These are phyloP conservation scores for Menura novaehollandiae DNA, from an alignment of 2,113 vertebrate species.

Conservation along the genomic window DNA sequence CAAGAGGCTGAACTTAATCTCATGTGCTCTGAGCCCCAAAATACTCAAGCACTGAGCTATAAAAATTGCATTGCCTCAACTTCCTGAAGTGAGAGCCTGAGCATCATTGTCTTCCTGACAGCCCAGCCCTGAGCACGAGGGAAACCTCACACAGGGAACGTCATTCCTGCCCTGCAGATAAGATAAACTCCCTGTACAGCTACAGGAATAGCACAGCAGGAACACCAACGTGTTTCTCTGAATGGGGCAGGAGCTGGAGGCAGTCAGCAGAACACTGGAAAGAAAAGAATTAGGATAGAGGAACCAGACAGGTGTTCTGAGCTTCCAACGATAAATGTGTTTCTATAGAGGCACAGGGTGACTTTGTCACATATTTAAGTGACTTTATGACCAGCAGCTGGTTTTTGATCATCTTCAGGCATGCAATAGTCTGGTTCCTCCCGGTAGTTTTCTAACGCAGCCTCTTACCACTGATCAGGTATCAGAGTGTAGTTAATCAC, in stretches of 20 bases:
- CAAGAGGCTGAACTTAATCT: background rate
- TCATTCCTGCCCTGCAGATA: background rate
- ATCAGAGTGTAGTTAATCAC: background rate
- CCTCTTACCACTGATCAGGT: background rate
- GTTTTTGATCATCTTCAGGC: background rate
- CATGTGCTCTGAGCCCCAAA: background rate
- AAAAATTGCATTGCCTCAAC: fast-evolving
- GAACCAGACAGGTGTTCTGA: background rate
- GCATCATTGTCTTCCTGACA: background rate
- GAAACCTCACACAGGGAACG: background rate
- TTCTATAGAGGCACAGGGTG: background rate
- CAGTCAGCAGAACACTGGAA: background rate
- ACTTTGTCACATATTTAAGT: background rate
- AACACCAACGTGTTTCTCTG: background rate
- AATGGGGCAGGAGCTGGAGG: background rate
- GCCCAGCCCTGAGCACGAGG: background rate
- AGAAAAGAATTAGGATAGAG: background rate
- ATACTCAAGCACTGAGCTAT: background rate
- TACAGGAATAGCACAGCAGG: background rate
- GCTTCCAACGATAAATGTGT: background rate
- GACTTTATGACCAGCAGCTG: background rate
- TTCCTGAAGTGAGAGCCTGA: background rate
- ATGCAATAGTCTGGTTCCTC: background rate
- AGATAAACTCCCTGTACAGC: background rate
- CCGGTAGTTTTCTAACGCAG: background rate